Conservation (phyloP, 2,888 invertebrate genomes). For the Tenodera sinensis region DNA sequence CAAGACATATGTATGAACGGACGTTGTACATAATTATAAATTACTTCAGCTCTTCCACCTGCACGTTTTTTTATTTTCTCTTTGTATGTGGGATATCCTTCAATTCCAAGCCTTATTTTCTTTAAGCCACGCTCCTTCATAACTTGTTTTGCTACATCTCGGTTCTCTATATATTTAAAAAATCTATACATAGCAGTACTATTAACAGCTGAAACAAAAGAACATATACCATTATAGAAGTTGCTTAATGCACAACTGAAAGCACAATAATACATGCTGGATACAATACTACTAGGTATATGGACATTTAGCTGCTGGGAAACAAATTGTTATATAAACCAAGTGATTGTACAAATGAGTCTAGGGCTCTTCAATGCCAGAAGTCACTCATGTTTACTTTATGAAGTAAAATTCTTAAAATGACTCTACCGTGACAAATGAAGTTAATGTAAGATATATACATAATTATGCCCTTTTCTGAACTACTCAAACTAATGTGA, state of each 20-base stretch:
- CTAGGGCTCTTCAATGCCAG: no score
- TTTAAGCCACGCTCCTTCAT: constrained; percentile 97
- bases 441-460: no score
- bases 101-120: constrained; percentile 97
- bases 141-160: constrained; percentile 98
- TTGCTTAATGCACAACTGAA: background rate
- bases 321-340: no score
- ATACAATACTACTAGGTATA: no score
- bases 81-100: constrained; percentile 99
- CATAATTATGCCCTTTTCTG: no score
- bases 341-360: no score
- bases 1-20: constrained; percentile 99
- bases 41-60: constrained; percentile 93
- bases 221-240: background rate
- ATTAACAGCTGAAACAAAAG: constrained; percentile 68
- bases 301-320: background rate
- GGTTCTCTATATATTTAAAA: constrained; percentile 99
- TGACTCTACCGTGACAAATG: no score
- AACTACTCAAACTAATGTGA: no score
- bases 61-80: constrained; percentile 96
- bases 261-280: background rate
- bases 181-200: constrained; percentile 95
- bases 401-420: no score
- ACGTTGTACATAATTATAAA: constrained; percentile 98
- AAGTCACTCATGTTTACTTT: no score